A percentile compares a stretch with the other conserved stretches of the same genome.
phyloP scores from a whole-genome alignment of 1,140 invertebrate species.

The Caenorhabditis brenneri region DNA sequence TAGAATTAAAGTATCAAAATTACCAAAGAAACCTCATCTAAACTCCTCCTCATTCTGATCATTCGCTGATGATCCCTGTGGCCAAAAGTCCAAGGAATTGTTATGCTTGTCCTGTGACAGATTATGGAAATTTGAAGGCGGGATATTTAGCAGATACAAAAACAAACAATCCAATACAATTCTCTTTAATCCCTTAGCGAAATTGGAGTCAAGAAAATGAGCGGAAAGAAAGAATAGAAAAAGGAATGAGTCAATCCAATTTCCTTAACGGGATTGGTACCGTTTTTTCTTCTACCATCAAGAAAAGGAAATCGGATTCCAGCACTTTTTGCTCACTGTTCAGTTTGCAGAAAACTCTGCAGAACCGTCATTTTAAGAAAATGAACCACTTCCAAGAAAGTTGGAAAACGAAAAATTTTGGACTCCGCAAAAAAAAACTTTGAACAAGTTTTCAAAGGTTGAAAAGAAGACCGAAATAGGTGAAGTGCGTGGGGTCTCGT shows the following conservation, averaged over 20 bases:
- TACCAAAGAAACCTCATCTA: too few species aligned
- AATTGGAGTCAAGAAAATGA: neutral
- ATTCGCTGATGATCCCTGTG: too few species aligned
- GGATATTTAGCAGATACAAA: neutral
- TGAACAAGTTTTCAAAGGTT: neutral
- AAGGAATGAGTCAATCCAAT: neutral
- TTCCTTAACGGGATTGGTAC: neutral
- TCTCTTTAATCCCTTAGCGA: neutral
- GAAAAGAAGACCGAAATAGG: slow-evolving; percentile 19
- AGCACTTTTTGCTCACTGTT: neutral
- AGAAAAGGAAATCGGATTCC: neutral
- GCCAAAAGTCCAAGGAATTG: neutral
- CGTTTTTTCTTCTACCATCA: neutral
- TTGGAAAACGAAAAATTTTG: neutral
- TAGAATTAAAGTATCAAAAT: too few species aligned
- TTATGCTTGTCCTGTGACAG: neutral
- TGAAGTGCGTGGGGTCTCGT: slow-evolving; percentile 29
- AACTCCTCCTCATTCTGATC: too few species aligned
- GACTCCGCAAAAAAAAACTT: too few species aligned
- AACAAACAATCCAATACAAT: neutral
- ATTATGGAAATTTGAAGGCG: neutral
- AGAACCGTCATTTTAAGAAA: too few species aligned
- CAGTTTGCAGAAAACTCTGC: neutral
- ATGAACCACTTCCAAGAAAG: neutral
- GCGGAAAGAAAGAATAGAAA: neutral